These are phyloP conservation scores for Pyralis farinalis DNA, from an alignment of 2,888 invertebrate species.

Conservation along the genomic window DNA sequence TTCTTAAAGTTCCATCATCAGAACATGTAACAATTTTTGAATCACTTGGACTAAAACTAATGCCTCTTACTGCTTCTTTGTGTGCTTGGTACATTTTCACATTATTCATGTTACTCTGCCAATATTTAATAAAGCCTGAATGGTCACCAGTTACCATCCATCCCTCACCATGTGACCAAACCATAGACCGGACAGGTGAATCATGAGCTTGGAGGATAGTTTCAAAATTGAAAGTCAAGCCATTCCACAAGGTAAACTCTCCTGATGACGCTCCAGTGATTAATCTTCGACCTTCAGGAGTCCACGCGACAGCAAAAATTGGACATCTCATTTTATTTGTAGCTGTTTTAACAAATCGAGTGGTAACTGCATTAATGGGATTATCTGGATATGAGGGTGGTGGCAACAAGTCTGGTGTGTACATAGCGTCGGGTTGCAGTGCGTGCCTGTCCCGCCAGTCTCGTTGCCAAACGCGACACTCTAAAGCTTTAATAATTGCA, in stretches of 20 bases:
- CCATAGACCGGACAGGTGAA: conserved; percentile 99
- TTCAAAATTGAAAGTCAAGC: conserved; percentile 99
- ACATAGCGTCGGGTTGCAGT: conserved; percentile 97
- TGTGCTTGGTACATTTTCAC: conserved; percentile 99
- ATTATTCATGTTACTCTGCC: conserved; percentile 99
- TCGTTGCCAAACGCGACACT: conserved; percentile 97
- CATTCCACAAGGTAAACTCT: conserved; percentile 99
- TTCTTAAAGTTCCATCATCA: conserved; percentile 98
- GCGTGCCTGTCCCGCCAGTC: conserved; percentile 94
- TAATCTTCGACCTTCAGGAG: conserved; percentile 98
- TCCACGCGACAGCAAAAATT: conserved; percentile 99
- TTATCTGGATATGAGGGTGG: conserved; percentile 97
- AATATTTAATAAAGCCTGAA: conserved; percentile 99
- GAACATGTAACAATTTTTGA: conserved; percentile 99
- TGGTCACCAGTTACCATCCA: conserved; percentile 99
- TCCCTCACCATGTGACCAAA: conserved; percentile 99
- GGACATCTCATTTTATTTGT: conserved; percentile 99
- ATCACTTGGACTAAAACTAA: conserved; percentile 99
- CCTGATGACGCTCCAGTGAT: conserved; percentile 99
- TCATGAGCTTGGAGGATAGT: conserved; percentile 99
- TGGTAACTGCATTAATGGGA: conserved; percentile 97
- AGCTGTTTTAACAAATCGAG: conserved; percentile 98
- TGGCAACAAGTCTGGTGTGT: conserved; percentile 95
- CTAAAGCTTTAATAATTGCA: conserved; percentile 94
- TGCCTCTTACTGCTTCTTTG: conserved; percentile 99